These are phyloP conservation scores for Aphodius sticticus DNA, from an alignment of 2,888 invertebrate genomes.

Conservation along the genomic window DNA sequence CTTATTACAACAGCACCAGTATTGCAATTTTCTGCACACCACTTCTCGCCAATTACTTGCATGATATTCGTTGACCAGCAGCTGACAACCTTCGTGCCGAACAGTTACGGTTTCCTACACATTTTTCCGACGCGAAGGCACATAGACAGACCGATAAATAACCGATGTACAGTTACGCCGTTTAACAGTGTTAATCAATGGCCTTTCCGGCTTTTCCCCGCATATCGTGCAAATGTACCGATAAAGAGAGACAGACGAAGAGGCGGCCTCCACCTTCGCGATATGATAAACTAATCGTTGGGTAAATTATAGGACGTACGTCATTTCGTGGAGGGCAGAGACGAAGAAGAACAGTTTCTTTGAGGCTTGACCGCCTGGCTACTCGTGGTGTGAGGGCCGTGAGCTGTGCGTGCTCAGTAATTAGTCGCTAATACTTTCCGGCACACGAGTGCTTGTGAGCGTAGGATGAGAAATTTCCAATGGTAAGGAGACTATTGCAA, in stretches of 20 bases:
- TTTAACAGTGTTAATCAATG: neutral
- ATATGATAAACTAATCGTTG: neutral
- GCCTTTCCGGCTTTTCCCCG: neutral
- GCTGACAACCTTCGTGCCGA: neutral
- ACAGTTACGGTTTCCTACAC: neutral
- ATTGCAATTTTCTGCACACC: neutral
- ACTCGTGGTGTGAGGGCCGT: neutral
- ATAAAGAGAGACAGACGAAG: neutral
- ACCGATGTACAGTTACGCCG: conserved; percentile 4
- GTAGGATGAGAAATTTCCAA: too few relatives aligned
- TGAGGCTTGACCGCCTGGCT: neutral
- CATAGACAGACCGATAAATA: neutral
- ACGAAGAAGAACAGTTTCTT: neutral
- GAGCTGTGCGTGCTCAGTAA: too few relatives aligned
- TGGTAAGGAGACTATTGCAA: too few relatives aligned
- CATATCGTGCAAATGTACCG: neutral
- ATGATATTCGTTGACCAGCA: neutral
- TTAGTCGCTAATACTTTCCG: too few relatives aligned
- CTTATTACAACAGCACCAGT: neutral
- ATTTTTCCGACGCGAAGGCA: neutral
- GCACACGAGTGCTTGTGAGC: too few relatives aligned
- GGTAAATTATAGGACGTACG: neutral
- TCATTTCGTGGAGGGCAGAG: neutral
- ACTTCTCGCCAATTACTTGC: neutral
- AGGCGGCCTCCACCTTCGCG: neutral